Conservation (phyloP, 2,797 vertebrate genomes). For the Tadarida brasiliensis region DNA sequence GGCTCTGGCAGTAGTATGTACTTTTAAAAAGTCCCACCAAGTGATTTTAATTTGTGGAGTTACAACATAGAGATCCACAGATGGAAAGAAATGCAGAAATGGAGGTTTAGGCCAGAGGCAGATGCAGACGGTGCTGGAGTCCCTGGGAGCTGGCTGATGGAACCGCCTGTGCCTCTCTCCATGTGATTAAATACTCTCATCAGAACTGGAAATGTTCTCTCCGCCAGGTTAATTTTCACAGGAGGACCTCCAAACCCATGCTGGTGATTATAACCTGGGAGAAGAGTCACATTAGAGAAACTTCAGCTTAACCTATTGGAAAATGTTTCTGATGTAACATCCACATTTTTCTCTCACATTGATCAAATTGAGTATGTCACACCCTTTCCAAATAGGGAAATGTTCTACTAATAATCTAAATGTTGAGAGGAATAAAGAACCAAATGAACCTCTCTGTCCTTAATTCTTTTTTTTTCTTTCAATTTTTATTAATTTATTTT, state of each 20-base stretch:
- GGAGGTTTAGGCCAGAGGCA: neutral
- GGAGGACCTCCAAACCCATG: neutral
- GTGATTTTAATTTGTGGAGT: neutral
- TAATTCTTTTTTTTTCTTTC: neutral
- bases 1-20: neutral
- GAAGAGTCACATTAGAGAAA: constrained; percentile 10
- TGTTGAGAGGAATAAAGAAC: neutral
- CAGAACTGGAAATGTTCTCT: neutral
- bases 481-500: too few species aligned
- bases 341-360: neutral
- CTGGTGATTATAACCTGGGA: neutral
- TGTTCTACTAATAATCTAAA: neutral
- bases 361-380: neutral
- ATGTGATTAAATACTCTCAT: neutral
- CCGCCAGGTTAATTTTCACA: neutral
- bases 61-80: neutral
- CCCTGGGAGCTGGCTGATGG: neutral
- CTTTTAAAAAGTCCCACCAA: neutral
- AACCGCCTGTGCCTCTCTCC: neutral
- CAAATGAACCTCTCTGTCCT: neutral
- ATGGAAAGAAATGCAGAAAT: neutral
- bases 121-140: neutral
- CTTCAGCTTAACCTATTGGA: neutral
- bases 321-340: neutral
- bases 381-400: neutral